Base-by-base conservation (phyloP, 2,797 vertebrate species). In the Iguana delicatissima region DNA sequence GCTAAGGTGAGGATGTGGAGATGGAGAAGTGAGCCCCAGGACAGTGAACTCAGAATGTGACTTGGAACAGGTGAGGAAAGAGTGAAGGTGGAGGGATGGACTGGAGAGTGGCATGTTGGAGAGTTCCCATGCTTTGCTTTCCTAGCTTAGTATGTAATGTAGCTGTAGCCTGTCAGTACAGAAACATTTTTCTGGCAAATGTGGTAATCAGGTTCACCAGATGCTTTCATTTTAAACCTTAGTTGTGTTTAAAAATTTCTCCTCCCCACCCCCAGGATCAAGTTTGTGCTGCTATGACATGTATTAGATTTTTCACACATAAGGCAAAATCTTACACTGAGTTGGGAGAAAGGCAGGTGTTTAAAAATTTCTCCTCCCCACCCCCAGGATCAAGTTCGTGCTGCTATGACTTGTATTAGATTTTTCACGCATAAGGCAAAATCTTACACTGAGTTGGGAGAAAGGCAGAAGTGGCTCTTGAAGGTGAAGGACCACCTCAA, bases 341-440 rank as follows among this genome's bases (percentile, higher is more conserved):
- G 94, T 97, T 99, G 74, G 99, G 98, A 91, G 98, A 98, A 93
- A 98, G 98, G 92, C 98, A 99, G 93, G n/a, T n/a, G n/a, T n/a
- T n/a, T n/a, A n/a, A n/a, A n/a, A n/a, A 16, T 50, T 5, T 74
- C 16, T 38, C 18, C 35, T 20, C 10, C 52, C 14, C 4, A 42
- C 46, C 90, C 89, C 24, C 96, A 99, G 99, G 99, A 99, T 96
- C 98, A 99, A 0, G 98, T 99, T 77, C 98, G 99, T 80, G 98
- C 99, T 0, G 99, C 99, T 74, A 99, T 99, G 99, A 99, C 98
- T 18, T 99, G 99, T 89, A 99, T 99, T 90, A 96, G 98, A 14
- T 99, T 99, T 98, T 99, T 99, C 95, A 98, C 98, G 69, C 97
- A 99, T 26, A 98, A 98, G 86, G 98, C 99, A 20, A 97, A 96